phyloP scores from a whole-genome alignment of 2,888 invertebrate species.

The Sussaba pulchella region DNA sequence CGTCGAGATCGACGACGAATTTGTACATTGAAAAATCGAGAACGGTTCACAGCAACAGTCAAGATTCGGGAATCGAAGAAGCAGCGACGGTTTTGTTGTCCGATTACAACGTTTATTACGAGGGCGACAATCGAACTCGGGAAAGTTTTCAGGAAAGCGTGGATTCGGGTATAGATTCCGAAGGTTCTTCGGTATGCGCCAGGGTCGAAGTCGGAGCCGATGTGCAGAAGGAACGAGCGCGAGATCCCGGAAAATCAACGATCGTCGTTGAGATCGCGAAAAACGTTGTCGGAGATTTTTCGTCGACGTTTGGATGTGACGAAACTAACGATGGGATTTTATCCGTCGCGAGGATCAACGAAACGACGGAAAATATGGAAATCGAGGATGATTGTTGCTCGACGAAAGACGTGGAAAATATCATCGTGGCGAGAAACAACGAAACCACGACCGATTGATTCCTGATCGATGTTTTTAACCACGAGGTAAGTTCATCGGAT shows the following conservation, averaged over 20 bases:
- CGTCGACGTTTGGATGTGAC: too few species aligned
- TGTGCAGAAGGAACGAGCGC: slow-evolving; percentile 58
- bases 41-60: slow-evolving; percentile 72
- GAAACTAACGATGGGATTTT: too few species aligned
- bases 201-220: slow-evolving; percentile 53
- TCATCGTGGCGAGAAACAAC: slow-evolving; percentile 44
- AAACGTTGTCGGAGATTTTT: slow-evolving; percentile 10
- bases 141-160: slow-evolving; percentile 75
- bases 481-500: slow-evolving; percentile 68
- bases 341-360: slow-evolving; percentile 19
- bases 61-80: slow-evolving; percentile 75
- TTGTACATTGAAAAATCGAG: slow-evolving; percentile 71
- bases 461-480: slow-evolving; percentile 50
- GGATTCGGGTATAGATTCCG: slow-evolving; percentile 75
- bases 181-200: slow-evolving; percentile 75
- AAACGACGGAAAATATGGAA: slow-evolving; percentile 1
- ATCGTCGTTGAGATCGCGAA: background rate
- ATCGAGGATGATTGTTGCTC: slow-evolving; percentile 45
- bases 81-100: slow-evolving; percentile 67
- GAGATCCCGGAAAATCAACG: slow-evolving; percentile 49
- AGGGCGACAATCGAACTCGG: slow-evolving; percentile 53
- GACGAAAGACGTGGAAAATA: slow-evolving; percentile 16
- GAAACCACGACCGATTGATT: slow-evolving; percentile 42
- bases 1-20: slow-evolving; percentile 68
- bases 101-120: slow-evolving; percentile 66